Evolutionary conservation across 2,888 invertebrate genomes (phyloP), one percentile per base, ranked within the genome.

Genomic region (Atethmia centrago): DNA sequence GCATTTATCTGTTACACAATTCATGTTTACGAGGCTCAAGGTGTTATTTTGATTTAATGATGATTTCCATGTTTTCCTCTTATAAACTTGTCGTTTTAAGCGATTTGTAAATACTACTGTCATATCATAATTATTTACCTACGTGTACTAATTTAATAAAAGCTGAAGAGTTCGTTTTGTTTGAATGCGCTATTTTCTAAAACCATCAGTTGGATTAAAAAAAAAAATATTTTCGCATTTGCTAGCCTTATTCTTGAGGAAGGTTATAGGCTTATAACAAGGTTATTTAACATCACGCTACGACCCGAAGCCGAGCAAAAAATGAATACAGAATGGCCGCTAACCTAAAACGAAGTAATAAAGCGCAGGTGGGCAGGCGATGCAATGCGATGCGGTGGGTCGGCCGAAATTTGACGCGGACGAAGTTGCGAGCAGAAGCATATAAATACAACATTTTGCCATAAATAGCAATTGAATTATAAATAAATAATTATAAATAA

Each of bases 1-100:
- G 31, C 49, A 21, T 49, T 25, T 42, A 58, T 56, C 25, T 25
- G 25, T 47, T 36, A 19, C 10, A n/a, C n/a, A 55, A 72, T 72
- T 31, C 7, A 7, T 40, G 10, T 47, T 51, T 21, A 72, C 0
- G 16, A 51, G 16, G 42, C 8, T 25, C 4, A 2, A 21, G 16
- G 28, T 56, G 10, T 56, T 71, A 42, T 31, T 45, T 55, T 69
- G 7, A 2, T 74, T 51, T 69, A 19, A n/a, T 19, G 14, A 58
- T 31, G 19, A 42, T 49, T 68, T 36, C 2, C 19, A 31, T 16
- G 12, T n/a, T 31, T 31, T 31, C 4, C 2, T 36, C 1, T 21
- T 61, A n/a, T 16, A 16, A 19, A 59, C 7, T 28, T 56, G 28
- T 4, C 4, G 19, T 19, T 5, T 56, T 31, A 56, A 14, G 7